These are phyloP conservation scores for Macrostomum cliftonense DNA, from an alignment of 2,888 invertebrate species.

Conservation along the genomic window DNA sequence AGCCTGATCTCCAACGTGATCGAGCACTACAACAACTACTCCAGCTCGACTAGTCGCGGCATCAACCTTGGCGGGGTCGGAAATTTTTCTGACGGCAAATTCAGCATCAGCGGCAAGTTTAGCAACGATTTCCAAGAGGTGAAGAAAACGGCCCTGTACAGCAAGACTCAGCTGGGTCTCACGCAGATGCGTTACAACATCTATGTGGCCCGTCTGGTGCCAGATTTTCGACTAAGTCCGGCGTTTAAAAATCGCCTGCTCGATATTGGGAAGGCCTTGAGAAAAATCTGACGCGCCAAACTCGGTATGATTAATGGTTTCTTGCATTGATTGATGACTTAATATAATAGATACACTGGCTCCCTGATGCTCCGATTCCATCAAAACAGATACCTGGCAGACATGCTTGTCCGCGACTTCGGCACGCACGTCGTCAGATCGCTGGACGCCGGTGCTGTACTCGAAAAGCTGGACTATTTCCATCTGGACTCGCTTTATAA, in stretches of 20 bases:
- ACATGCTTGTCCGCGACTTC: constrained; percentile 22
- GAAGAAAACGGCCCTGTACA: constrained; percentile 7
- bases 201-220: constrained; percentile 17
- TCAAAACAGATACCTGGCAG: constrained; percentile 19
- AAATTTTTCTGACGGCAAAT: constrained; percentile 9
- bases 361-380: too few relatives aligned
- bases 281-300: constrained; percentile 16
- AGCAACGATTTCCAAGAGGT: constrained; percentile 17
- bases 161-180: constrained; percentile 14
- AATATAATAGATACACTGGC: too few relatives aligned
- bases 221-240: constrained; percentile 15
- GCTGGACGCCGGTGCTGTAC: constrained; percentile 18
- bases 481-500: neutral
- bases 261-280: constrained; percentile 18
- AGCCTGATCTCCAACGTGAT: constrained; percentile 18
- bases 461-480: constrained; percentile 17
- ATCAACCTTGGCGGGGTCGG: constrained; percentile 17
- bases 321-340: too few relatives aligned
- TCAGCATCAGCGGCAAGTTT: constrained; percentile 17
- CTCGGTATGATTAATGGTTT: constrained; percentile 1
- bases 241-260: constrained; percentile 16
- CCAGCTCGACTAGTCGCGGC: constrained; percentile 15
- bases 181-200: constrained; percentile 11
- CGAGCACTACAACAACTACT: constrained; percentile 15
- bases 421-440: constrained; percentile 22